A percentile compares a stretch with the other conserved stretches of the same genome.
Conservation (phyloP, 2,797 vertebrate genomes). For the Enteromius fasciolatus region DNA sequence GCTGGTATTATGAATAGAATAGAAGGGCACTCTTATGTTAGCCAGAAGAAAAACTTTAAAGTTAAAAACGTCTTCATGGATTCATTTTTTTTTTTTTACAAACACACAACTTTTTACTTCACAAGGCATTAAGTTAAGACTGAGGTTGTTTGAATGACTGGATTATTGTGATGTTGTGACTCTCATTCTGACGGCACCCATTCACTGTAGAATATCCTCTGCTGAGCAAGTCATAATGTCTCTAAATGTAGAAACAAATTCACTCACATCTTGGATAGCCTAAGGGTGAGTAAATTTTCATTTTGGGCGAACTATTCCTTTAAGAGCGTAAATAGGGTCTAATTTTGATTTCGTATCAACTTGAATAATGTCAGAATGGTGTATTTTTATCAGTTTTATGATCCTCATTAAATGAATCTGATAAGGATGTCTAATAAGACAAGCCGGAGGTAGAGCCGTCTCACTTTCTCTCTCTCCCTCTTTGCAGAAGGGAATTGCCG, state of each 20-base stretch:
- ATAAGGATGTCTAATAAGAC: slow-evolving; percentile 48
- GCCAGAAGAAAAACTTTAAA: neutral
- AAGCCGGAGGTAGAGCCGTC: slow-evolving; percentile 17
- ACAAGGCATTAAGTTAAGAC: no score
- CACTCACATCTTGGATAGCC: neutral
- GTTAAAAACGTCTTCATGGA: neutral
- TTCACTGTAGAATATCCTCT: neutral
- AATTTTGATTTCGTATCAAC: neutral
- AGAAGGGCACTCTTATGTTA: neutral
- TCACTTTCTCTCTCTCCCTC: neutral
- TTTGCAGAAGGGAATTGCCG: slow-evolving; percentile 21
- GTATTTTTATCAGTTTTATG: slow-evolving; percentile 20
- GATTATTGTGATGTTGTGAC: neutral
- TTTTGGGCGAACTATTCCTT: neutral
- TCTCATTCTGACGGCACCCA: neutral
- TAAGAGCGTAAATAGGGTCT: neutral
- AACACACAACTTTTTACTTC: neutral
- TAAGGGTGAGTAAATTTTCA: neutral
- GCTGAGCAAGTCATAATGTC: neutral
- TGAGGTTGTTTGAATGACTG: neutral
- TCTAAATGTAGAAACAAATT: neutral
- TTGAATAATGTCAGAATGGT: slow-evolving; percentile 11
- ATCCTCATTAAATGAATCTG: slow-evolving; percentile 41
- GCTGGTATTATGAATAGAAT: no score
- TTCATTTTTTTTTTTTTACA: neutral